phyloP scores from a whole-genome alignment of 2,113 vertebrate species.

The Pongo pygmaeus region DNA sequence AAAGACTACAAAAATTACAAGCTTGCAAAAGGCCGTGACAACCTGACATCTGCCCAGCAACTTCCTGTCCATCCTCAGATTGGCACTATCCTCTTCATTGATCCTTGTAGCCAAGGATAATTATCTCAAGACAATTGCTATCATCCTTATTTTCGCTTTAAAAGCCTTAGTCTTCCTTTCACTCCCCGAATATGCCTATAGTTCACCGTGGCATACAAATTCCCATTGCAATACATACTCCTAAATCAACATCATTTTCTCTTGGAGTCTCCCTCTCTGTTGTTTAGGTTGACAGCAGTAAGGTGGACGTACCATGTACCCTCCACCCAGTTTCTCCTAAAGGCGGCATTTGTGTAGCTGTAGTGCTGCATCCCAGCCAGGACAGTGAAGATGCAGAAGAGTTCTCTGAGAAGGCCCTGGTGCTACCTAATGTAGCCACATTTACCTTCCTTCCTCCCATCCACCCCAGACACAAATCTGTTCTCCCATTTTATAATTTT shows the following conservation, averaged over 20 bases:
- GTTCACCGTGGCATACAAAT: not conserved
- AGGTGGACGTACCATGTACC: not conserved
- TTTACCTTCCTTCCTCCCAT: not conserved
- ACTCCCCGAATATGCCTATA: not conserved
- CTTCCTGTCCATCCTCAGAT: not conserved
- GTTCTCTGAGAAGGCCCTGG: not conserved
- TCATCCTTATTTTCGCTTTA: no score
- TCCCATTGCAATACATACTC: not conserved
- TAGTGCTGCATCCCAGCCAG: fast-evolving
- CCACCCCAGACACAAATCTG: not conserved
- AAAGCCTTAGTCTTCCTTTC: not conserved
- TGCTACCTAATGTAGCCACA: fast-evolving
- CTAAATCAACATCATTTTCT: not conserved
- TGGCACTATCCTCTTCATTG: not conserved
- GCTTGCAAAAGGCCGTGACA: not conserved
- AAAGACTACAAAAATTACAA: not conserved
- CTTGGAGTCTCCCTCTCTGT: not conserved
- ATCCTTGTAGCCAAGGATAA: not conserved
- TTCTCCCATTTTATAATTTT: not conserved
- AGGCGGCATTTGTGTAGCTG: fast-evolving
- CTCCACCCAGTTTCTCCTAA: fast-evolving
- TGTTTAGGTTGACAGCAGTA: not conserved
- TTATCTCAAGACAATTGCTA: not conserved
- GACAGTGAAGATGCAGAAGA: no score
- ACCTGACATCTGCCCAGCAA: not conserved